Evolutionary conservation across 2,888 invertebrate species (phyloP).

Genomic region (Cephalotes varians): DNA sequence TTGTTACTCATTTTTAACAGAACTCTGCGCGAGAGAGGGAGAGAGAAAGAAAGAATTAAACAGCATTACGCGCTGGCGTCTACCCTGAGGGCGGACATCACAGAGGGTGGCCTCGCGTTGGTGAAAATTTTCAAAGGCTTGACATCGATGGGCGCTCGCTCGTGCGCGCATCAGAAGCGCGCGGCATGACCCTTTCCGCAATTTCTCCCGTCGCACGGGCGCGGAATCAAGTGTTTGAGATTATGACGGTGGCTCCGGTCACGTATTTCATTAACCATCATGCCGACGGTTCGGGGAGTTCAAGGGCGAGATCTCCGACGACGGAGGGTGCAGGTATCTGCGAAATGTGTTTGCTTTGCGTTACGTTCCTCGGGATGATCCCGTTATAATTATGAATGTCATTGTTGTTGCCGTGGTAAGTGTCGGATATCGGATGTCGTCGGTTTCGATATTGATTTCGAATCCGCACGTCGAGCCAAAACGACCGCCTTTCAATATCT

Average conservation of each 20-base stretch:
- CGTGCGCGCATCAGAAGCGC: constrained; percentile 49
- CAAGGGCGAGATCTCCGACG: constrained; percentile 61
- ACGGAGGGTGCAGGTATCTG: constrained; percentile 75
- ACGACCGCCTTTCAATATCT: background rate
- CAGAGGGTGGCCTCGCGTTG: constrained; percentile 39
- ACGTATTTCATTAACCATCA: constrained; percentile 86
- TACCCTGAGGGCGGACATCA: constrained; percentile 53
- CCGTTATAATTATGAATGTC: constrained; percentile 82
- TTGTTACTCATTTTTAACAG: constrained; percentile 53
- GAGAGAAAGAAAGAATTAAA: constrained; percentile 29
- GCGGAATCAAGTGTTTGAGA: constrained; percentile 85
- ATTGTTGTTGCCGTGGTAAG: constrained; percentile 71
- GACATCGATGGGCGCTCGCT: constrained; percentile 51
- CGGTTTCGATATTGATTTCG: constrained; percentile 14
- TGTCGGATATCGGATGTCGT: constrained; percentile 52
- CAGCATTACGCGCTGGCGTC: constrained; percentile 44
- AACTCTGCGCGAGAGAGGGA: constrained; percentile 34
- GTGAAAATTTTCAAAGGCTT: constrained; percentile 60
- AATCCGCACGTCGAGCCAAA: background rate
- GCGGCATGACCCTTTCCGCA: constrained; percentile 65
- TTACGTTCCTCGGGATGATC: constrained; percentile 80
- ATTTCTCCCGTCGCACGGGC: constrained; percentile 65
- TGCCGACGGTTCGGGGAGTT: constrained; percentile 73
- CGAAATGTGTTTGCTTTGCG: constrained; percentile 82
- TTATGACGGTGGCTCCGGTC: constrained; percentile 85